These are phyloP conservation scores for Lepidurus apus DNA, from an alignment of 1,140 invertebrate species.

Conservation along the genomic window DNA sequence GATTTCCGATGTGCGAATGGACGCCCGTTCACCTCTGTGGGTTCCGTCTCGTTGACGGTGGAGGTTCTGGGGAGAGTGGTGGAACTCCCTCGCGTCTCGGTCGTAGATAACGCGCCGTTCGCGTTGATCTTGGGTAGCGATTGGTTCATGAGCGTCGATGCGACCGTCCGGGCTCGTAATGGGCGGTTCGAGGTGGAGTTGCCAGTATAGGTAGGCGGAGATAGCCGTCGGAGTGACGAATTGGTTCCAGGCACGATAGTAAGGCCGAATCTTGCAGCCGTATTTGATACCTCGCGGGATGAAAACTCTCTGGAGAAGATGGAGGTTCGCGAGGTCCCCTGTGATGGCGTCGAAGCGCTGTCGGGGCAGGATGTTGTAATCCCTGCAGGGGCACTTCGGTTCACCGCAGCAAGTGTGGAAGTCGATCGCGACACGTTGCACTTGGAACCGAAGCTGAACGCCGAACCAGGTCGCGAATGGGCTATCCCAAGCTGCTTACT, in stretches of 20 bases:
- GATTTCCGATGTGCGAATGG: too few species aligned
- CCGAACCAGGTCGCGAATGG: too few species aligned
- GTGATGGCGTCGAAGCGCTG: neutral
- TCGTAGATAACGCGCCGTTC: neutral
- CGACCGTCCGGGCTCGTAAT: conserved; percentile 2
- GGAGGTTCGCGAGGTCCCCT: conserved; percentile 16
- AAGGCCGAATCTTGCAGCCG: neutral
- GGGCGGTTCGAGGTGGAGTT: neutral
- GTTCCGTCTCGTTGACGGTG: too few species aligned
- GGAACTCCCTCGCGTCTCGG: neutral
- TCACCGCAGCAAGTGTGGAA: neutral
- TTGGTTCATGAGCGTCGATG: neutral
- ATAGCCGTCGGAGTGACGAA: neutral
- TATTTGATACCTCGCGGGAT: neutral
- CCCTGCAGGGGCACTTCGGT: conserved; percentile 39
- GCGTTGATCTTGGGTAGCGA: neutral
- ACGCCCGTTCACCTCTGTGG: too few species aligned
- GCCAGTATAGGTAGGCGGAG: neutral
- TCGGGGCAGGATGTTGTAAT: conserved; percentile 42
- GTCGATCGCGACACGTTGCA: neutral
- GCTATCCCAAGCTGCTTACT: too few species aligned
- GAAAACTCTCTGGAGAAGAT: conserved; percentile 24
- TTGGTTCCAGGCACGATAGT: neutral
- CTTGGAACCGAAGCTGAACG: neutral
- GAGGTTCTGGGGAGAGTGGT: too few species aligned